A percentile compares a stretch with the other conserved stretches of the same genome.
phyloP scores from a whole-genome alignment of 2,113 vertebrate species.

The Galemys pyrenaicus region DNA sequence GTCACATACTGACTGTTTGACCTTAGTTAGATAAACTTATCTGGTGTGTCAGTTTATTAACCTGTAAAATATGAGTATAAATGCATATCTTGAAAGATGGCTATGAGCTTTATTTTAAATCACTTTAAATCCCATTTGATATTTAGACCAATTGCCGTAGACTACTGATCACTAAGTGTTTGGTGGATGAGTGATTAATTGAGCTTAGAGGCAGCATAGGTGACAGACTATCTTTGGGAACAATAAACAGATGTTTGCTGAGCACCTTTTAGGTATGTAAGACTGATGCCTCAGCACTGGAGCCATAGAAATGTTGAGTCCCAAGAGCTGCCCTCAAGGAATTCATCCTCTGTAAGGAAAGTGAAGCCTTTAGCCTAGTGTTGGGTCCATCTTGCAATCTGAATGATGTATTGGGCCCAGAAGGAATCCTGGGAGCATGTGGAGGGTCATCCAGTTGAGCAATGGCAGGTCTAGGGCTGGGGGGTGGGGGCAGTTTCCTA shows the following conservation, averaged over 20 bases:
- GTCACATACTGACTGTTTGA: not conserved
- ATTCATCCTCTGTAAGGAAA: not conserved
- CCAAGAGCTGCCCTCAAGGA: not conserved
- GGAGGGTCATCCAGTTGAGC: not conserved
- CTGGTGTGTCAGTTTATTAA: not conserved
- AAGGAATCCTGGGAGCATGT: no score
- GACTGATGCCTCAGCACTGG: not conserved
- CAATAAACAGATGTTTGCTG: not conserved
- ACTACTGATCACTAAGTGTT: not conserved
- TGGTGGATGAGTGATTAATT: not conserved
- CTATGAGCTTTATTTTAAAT: not conserved
- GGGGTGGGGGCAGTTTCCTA: not conserved
- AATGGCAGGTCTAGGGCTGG: accelerated
- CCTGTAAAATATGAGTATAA: not conserved
- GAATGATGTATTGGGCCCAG: not conserved
- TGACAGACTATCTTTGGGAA: not conserved
- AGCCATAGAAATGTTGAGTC: not conserved
- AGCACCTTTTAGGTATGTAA: not conserved
- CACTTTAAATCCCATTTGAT: not conserved
- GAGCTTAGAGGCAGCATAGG: not conserved
- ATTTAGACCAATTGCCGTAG: not conserved
- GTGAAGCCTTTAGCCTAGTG: no score
- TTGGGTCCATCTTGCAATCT: not conserved
- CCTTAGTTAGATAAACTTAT: not conserved
- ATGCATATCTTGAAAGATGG: not conserved